Base-by-base conservation (phyloP, 2,113 vertebrate species). In the sheep (Ovis aries) region DNA sequence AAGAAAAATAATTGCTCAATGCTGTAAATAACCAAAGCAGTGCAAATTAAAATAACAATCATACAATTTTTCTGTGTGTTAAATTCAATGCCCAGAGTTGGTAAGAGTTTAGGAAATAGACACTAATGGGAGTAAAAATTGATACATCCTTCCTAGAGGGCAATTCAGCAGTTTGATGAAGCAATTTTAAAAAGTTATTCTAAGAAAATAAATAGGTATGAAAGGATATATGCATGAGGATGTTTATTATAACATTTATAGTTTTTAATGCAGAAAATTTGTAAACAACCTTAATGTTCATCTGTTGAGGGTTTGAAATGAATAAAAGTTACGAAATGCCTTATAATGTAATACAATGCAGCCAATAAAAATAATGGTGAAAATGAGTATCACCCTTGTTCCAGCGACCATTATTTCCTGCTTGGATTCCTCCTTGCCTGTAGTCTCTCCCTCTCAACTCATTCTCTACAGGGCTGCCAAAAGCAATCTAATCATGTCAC, bases 291-390 rank as follows among this genome's bases (percentile, higher is more conserved):
- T 97, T 85, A 93, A 31, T 60, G 50, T 81, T 21, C 40, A 80
- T 78, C 40, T 92, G 52, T 59, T 52, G 88, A 84, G 21, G 29
- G 31, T 78, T 92, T 93, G 80, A 85, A 83, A 88, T 90, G 52
- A 91, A 93, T 64, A 90, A 5, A 71, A 81, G 53, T 59, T 87
- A 90, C 36, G 27, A 95, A 80, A 89, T 80, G 81, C 31, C 60
- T 82, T 88, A 80, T 25, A 87, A 55, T 33, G 14, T 81, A 80
- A 81, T 50, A 36, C 36, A 89, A 88, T 64, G 36, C 60, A 55
- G 45, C 62, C 74, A 87, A 90, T 88, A 93, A 83, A 94, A 93
- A 90, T 92, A 95, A 78, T 50, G 57, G 60, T 74, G 71, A 93
- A 40, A 91, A 59, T 52, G 83, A 85, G 3, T 81, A 80, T 31